Evolutionary conservation across 2,888 invertebrate species (phyloP), one percentile per base, ranked within the genome.

Genomic region (Pterostichus niger): DNA sequence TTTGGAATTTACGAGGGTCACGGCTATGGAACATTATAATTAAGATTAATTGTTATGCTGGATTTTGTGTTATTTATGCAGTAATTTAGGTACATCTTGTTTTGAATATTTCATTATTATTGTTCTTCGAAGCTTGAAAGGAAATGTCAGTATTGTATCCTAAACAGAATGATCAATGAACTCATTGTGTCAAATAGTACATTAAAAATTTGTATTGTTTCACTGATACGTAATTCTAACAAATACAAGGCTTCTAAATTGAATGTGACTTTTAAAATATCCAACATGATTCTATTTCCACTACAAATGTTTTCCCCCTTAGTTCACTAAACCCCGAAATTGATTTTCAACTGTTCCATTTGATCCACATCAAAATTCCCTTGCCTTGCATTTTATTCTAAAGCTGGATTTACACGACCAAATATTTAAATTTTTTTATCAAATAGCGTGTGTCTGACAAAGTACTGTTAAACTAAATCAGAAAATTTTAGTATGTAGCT

Each of bases 61-160:
- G 75, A 49, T 75, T 75, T 52, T 31, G 11, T 49, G 33, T 52
- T 49, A 75, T 52, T 75, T 75, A 71, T 71, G 24, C 44, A n/a
- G 75, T 75, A 75, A 75, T 75, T 31, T 49, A 75, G 24, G 75
- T 75, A 75, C 75, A 75, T 75, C 75, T 75, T 75, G 75, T 75
- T 52, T 31, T 52, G 52, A 52, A 75, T 75, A 52, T 75, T 75
- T 75, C 75, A 49, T 49, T 71, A 71, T 71, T 71, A 24, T 46
- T 75, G 75, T 33, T 73, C 44, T 24, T 73, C 24, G 46, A 73
- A 73, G 13, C 6, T 24, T 17, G 13, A 11, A 44, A 44, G 49
- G 13, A 73, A 46, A 17, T 73, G 73, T 73, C 73, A 73, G 40
- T 40, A 40, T 40, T 40, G 40, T 40, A 40, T 9, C 40, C 40